A percentile compares a stretch with the other conserved stretches of the same genome.
These are phyloP conservation scores for Paramisgurnus dabryanus DNA, from an alignment of 2,113 vertebrate species.

Conservation along the genomic window DNA sequence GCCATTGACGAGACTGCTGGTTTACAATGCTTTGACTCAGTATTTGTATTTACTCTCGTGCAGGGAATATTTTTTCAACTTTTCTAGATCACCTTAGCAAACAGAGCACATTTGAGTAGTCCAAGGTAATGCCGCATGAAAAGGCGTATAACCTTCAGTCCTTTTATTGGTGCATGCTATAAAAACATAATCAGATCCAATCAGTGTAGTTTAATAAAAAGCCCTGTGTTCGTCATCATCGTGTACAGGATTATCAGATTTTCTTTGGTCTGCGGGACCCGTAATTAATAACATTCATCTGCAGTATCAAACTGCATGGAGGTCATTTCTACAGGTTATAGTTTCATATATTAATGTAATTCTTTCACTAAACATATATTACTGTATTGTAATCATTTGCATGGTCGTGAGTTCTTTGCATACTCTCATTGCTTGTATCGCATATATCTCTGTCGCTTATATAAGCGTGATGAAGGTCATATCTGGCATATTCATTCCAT, in stretches of 20 bases:
- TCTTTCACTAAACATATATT: not conserved
- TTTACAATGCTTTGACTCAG: no score
- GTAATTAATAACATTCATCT: conserved; percentile 4
- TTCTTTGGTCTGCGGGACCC: not conserved
- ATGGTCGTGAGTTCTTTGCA: not conserved
- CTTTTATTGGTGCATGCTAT: not conserved
- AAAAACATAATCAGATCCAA: not conserved
- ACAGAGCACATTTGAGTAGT: not conserved
- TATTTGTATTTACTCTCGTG: no score
- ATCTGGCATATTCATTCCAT: not conserved
- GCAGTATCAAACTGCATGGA: not conserved
- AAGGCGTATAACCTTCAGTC: not conserved
- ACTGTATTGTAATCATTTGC: not conserved
- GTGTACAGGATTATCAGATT: not conserved
- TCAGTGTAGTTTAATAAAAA: conserved; percentile 9
- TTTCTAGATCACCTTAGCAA: not conserved
- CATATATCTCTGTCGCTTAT: not conserved
- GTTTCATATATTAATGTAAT: conserved; percentile 2
- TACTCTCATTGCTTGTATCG: not conserved
- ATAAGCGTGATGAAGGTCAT: conserved; percentile 3
- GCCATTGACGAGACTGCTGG: no score
- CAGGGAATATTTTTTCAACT: no score
- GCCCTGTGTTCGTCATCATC: not conserved
- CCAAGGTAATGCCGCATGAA: not conserved
- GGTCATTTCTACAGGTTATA: conserved; percentile 11